Conservation (phyloP, 2,113 vertebrate species). For the Cochlearius cochlearius region DNA sequence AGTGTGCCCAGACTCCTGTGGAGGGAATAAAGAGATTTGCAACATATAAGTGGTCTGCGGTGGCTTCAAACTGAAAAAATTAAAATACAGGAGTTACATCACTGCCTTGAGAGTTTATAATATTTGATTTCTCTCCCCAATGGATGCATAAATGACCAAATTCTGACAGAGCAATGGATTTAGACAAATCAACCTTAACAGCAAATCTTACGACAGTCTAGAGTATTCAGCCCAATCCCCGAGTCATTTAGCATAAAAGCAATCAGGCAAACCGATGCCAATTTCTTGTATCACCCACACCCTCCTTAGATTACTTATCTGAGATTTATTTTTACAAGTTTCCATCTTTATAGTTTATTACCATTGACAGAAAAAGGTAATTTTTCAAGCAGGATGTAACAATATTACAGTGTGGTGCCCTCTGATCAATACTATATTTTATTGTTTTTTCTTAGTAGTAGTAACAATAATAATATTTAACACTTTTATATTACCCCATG, state of each 20-base stretch:
- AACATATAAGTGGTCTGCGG: not conserved
- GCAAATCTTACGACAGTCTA: not conserved
- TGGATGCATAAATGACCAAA: not conserved
- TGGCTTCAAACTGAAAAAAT: not conserved
- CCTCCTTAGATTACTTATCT: not conserved
- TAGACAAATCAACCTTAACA: conserved; percentile 3
- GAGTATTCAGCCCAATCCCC: not conserved
- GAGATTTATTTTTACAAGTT: conserved; percentile 17
- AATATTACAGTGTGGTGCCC: not conserved
- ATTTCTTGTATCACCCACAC: not conserved
- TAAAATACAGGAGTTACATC: not conserved
- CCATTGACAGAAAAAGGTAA: not conserved
- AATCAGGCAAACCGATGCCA: not conserved
- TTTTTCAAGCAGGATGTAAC: not conserved
- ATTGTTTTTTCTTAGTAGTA: not conserved
- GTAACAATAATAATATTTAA: not conserved
- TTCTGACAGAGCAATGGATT: not conserved
- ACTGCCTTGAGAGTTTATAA: not conserved
- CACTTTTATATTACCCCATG: not conserved
- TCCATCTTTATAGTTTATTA: not conserved
- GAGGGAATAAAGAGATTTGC: not conserved
- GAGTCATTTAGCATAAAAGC: conserved; percentile 24
- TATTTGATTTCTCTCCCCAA: conserved; percentile 1
- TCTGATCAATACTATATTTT: not conserved
- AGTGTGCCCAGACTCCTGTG: not conserved